phyloP scores from a whole-genome alignment of 2,888 invertebrate species.

The Saturnia pavonia region DNA sequence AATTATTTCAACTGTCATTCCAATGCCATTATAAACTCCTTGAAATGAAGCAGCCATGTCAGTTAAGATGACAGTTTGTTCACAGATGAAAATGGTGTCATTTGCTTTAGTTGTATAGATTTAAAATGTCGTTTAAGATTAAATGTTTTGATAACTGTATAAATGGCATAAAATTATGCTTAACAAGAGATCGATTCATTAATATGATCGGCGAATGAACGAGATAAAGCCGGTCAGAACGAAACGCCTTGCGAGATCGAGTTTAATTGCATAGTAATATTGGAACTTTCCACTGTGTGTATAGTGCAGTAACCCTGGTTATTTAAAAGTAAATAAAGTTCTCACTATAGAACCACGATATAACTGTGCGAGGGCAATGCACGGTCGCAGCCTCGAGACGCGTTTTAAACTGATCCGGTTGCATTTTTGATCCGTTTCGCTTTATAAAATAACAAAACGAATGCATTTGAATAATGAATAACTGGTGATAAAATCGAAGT shows the following conservation, averaged over 20 bases:
- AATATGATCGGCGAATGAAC: slow-evolving; percentile 20
- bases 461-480: slow-evolving; percentile 18
- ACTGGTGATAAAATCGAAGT: slow-evolving; percentile 11
- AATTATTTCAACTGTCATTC: background rate
- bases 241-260: slow-evolving; percentile 29
- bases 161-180: slow-evolving; percentile 1
- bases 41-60: background rate
- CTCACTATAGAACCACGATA: slow-evolving; percentile 32
- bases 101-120: background rate
- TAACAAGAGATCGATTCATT: slow-evolving; percentile 13
- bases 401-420: slow-evolving; percentile 48
- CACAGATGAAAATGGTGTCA: background rate
- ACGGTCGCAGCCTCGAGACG: slow-evolving; percentile 61
- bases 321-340: slow-evolving; percentile 45
- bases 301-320: slow-evolving; percentile 46
- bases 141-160: slow-evolving; percentile 6
- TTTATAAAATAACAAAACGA: slow-evolving; percentile 26
- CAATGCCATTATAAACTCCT: background rate
- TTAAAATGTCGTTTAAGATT: slow-evolving; percentile 8
- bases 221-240: slow-evolving; percentile 23
- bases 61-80: background rate
- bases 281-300: slow-evolving; percentile 52
- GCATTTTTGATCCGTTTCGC: slow-evolving; percentile 47
- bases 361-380: slow-evolving; percentile 58
- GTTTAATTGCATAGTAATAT: slow-evolving; percentile 38